Evolutionary conservation across 2,888 invertebrate genomes (phyloP), one percentile per base, ranked within the genome.

Genomic region (Mesodorylaimus sp.): DNA sequence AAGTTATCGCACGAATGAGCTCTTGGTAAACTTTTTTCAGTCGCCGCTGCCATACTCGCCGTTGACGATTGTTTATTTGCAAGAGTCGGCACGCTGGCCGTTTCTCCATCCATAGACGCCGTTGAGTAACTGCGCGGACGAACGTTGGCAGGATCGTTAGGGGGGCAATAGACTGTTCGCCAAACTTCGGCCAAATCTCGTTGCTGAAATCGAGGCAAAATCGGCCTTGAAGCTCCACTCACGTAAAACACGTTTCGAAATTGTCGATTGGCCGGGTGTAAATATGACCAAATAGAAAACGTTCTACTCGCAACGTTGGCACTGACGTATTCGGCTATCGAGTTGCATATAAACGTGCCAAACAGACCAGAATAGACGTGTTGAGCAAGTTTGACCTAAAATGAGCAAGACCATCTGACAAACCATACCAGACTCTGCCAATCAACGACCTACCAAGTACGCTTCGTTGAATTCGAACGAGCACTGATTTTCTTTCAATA

Each of bases 321-420:
- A 70, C 66, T 37, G 85, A 77, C 2, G 50, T 37, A 3, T 57
- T 54, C 46, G 69, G 56, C 52, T 68, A 66, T 25, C 54, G 57
- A 24, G 58, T 93, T 91, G 72, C 85, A 88, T 57, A 93, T 76
- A 75, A 95, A 95, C 59, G 89, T 91, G 58, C 93, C 93, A 73
- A 89, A 95, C 65, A 95, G 76, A 70, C 88, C 86, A 53, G 93
- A 89, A 71, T 91, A 87, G 46, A 83, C 81, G 72, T 95, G 95
- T 58, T 89, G 87, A 1, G 82, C 86, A 62, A 95, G 73, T 74
- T 91, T 93, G 54, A 89, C 81, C 87, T 89, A 68, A 29, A 72
- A 67, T 48, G 32, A 32, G 16, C 16, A 16, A 32, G 32, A 32
- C 32, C 10, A 32, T 32, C 32, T 32, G 10, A 32, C 10, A 32